Base-by-base conservation (phyloP, 2,888 invertebrate genomes). In the Mesorhabditis belari region DNA sequence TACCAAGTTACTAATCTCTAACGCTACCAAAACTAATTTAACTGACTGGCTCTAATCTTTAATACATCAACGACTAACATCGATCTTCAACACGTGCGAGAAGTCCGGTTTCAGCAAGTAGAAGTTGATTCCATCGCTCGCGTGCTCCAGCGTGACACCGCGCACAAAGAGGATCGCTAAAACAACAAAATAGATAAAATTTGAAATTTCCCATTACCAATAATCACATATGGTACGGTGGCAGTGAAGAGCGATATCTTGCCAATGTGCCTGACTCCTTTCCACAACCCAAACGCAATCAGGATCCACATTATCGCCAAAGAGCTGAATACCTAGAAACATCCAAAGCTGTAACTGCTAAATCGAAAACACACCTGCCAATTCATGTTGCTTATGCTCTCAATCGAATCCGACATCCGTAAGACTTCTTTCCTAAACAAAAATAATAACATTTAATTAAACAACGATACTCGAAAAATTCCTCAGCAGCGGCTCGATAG, bases 121-220 rank as follows among this genome's bases (percentile, higher is more conserved):
- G 53, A 63, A 78, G 27, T 66, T 64, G 21, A 79, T 28, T 19
- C 79, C 79, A 3, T 66, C 62, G 17, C 50, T 49, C 2, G 79
- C 71, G 2, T 76, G 76, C 9, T 66, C 66, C 25, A 79, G 60
- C 0, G 74, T 74, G 24, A 79, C 64, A 12, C 74, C 72, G 19
- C 76, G 70, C 24, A 75, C 54, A 64, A 78, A 77, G 5, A 77
- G 49, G 26, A 77, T 59, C 25, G 71, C 58, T 35, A n/a, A 35
- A 53, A 77, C 69, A 49, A 78, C 70, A n/a, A 72, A 59, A 60
- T 77, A 77, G 12, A 77, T 77, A 5, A 77, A 63, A 2, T 72
- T 74, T 17, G 71, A 71, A 5, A 73, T 74, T 9, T 74, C 66
- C 57, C 65, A n/a, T 35, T 35, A 35, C 44, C 44, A n/a, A 35